phyloP scores from a whole-genome alignment of 2,888 invertebrate genomes.

The Podabrus alpinus region DNA sequence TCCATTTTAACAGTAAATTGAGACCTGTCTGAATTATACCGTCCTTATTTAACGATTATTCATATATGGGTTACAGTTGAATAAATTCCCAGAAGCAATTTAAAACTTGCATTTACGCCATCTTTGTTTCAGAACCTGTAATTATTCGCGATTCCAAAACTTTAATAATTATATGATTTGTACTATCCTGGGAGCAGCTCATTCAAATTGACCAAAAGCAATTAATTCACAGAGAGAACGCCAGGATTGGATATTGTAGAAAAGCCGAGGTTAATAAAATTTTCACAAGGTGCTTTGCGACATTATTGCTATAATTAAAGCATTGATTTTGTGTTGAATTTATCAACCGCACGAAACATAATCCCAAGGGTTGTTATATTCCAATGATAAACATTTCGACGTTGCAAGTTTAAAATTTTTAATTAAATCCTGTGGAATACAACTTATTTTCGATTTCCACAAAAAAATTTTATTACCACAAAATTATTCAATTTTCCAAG shows the following conservation, averaged over 20 bases:
- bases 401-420: not conserved
- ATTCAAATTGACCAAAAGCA: not conserved
- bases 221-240: not conserved
- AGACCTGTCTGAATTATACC: too few species aligned
- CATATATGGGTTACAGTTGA: not conserved
- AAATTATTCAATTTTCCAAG: not conserved
- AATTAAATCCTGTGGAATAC: too few species aligned
- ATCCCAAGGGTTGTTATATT: not conserved
- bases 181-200: not conserved
- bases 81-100: not conserved
- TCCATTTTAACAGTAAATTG: too few species aligned
- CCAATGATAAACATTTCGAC: not conserved
- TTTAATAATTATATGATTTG: not conserved
- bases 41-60: not conserved
- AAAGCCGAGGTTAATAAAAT: not conserved
- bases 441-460: not conserved
- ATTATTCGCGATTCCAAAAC: not conserved
- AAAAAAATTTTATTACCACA: not conserved
- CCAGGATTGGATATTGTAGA: not conserved
- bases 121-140: not conserved
- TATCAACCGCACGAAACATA: not conserved
- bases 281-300: not conserved
- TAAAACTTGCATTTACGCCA: not conserved
- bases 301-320: not conserved
- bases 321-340: not conserved